Evolutionary conservation across 2,888 invertebrate genomes (phyloP), one percentile per base, ranked within the genome.

Genomic region (Microctonus hyperodae): DNA sequence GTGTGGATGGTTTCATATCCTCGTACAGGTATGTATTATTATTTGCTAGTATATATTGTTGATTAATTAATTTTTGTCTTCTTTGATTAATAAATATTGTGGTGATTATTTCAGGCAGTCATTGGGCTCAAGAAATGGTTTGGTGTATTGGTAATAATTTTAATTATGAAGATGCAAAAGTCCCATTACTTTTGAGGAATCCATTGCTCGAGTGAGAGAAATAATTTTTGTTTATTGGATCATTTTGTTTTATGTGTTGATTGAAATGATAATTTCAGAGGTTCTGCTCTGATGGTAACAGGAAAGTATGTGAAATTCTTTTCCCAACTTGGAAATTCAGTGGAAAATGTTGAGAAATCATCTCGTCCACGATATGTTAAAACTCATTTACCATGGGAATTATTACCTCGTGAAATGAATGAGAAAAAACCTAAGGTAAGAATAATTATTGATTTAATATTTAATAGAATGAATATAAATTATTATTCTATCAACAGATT

Each of bases 111-210:
- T 31, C 70, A 93, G 93, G 93, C 13, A 96, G 96, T 23, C 96
- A 96, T 0, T 97, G 96, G 96, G 90, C 92, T 0, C 95, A 96
- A 79, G 96, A 97, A 86, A 95, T 97, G 90, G 90, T 94, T 1
- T 97, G 95, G 92, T 87, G 95, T n/a, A 88, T 97, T 67, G 90
- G 91, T 3, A 92, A 94, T 75, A 88, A 92, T 75, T 85, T 94
- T 71, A 90, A 97, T 80, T 93, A 90, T 76, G 90, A 92, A 76
- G 89, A 88, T 94, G 0, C 89, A 89, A 77, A 88, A 88, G 68
- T 75, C 5, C 66, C 87, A 86, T 72, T 90, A 86, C 87, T 87
- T 86, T 68, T 86, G 85, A 84, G 90, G 85, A 84, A 87, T 87
- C 53, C 86, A 80, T 59, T 85, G 28, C 71, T 82, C 25, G 83